Evolutionary conservation across 2,888 invertebrate species (phyloP).

Genomic region (Caenorhabditis doughertyi): DNA sequence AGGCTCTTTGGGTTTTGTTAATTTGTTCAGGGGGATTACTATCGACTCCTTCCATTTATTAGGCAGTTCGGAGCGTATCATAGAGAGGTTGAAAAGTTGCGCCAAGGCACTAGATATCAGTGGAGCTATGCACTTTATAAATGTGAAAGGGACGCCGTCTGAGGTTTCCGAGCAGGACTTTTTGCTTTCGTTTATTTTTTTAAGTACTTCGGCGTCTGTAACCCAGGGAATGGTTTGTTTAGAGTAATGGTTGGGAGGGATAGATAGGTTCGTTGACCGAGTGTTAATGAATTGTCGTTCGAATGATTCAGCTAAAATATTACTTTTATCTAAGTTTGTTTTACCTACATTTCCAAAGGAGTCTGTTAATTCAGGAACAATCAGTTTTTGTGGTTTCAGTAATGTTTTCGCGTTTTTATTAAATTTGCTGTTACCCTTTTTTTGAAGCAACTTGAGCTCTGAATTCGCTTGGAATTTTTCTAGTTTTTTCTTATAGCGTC

Average conservation of each 20-base stretch:
- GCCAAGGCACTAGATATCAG: constrained; percentile 4
- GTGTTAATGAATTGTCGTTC: too few relatives aligned
- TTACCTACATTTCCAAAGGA: too few relatives aligned
- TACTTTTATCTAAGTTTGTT: too few relatives aligned
- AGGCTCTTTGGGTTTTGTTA: neutral
- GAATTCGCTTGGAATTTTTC: too few relatives aligned
- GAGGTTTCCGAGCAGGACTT: constrained; percentile 1
- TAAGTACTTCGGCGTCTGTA: constrained; percentile 4
- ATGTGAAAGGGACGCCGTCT: constrained; percentile 26
- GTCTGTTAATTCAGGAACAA: too few relatives aligned
- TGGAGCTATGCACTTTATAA: constrained; percentile 13
- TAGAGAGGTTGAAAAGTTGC: constrained; percentile 25
- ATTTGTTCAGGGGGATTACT: constrained; percentile 9
- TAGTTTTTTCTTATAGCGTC: too few relatives aligned
- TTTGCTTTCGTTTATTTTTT: neutral
- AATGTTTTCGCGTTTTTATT: too few relatives aligned
- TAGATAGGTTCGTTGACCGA: neutral
- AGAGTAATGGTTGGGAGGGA: neutral
- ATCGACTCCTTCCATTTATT: constrained; percentile 4
- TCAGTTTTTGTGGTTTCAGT: too few relatives aligned
- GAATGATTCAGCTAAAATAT: too few relatives aligned
- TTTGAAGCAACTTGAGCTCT: too few relatives aligned
- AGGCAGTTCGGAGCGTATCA: constrained; percentile 13
- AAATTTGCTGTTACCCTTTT: too few relatives aligned
- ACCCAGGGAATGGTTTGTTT: constrained; percentile 1